Percentiles rank a stretch among this genome's conserved stretches.
Conservation (phyloP, 2,113 vertebrate species). For the Anoura caudifer region DNA sequence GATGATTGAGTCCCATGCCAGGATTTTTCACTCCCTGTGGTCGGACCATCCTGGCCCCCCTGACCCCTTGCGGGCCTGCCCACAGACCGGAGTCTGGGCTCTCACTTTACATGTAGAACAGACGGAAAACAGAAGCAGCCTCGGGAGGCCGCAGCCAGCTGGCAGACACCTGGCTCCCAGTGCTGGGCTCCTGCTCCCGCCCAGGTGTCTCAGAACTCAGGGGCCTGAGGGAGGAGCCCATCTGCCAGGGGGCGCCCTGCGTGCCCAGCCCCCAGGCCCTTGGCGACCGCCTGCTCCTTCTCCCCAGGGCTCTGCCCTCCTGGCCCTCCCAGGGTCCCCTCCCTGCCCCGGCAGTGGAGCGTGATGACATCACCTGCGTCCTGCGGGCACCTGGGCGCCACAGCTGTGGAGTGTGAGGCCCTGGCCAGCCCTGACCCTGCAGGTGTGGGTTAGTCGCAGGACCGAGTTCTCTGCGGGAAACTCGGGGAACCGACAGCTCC, state of each 20-base stretch:
- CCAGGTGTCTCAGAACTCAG: background rate
- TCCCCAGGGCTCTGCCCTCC: background rate
- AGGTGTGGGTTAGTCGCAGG: background rate
- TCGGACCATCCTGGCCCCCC: background rate
- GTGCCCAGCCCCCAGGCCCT: background rate
- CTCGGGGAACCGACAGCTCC: background rate
- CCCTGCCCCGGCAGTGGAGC: rapidly evolving
- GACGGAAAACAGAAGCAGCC: background rate
- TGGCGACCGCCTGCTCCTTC: background rate
- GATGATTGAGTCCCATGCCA: no score
- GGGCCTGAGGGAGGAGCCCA: background rate
- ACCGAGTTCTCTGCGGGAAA: background rate
- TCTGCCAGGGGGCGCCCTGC: rapidly evolving
- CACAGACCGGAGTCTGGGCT: background rate
- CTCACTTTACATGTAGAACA: background rate
- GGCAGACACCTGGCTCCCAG: background rate
- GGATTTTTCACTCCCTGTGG: background rate
- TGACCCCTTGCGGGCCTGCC: background rate
- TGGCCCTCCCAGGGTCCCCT: rapidly evolving
- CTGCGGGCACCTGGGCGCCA: background rate
- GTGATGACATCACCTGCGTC: rapidly evolving
- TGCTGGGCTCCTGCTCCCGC: background rate
- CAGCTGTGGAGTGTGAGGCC: background rate
- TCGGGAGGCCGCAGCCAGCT: rapidly evolving
- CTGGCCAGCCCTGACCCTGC: background rate